Evolutionary conservation across 2,113 vertebrate species (phyloP).

Genomic region (Ictalurus furcatus): DNA sequence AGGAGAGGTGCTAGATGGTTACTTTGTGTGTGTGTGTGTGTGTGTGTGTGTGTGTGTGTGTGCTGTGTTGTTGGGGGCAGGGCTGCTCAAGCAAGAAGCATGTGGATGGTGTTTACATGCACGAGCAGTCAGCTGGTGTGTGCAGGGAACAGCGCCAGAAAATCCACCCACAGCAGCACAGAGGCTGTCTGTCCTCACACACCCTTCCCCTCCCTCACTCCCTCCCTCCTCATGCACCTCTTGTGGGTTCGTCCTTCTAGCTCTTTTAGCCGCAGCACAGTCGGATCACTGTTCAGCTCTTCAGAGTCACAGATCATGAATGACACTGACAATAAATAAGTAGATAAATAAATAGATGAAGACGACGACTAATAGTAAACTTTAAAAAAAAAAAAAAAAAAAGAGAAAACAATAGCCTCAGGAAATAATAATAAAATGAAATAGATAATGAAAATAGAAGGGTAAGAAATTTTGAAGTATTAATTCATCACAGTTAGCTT

Average conservation of each 20-base stretch:
- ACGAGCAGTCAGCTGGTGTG: slow-evolving; percentile 51
- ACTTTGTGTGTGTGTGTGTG: background rate
- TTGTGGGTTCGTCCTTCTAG: background rate
- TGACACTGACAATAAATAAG: background rate
- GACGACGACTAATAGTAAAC: background rate
- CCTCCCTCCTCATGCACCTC: background rate
- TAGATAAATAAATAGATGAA: background rate
- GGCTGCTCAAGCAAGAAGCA: slow-evolving; percentile 43
- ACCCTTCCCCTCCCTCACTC: background rate
- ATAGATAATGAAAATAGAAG: background rate
- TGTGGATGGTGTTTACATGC: slow-evolving; percentile 49
- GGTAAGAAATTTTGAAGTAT: background rate
- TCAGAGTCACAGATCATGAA: background rate
- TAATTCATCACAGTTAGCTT: background rate
- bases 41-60: background rate
- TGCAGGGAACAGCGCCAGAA: slow-evolving; percentile 42
- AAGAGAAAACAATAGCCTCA: background rate
- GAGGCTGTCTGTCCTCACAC: slow-evolving; percentile 30
- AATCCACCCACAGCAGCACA: slow-evolving; percentile 43
- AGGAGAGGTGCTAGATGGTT: background rate
- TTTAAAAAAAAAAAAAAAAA: background rate
- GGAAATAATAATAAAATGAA: background rate
- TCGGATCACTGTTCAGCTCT: slow-evolving; percentile 21
- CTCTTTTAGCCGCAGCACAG: slow-evolving; percentile 14
- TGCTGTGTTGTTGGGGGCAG: slow-evolving; percentile 20